Conservation (phyloP, 2,113 vertebrate species). For the Pithys albifrons region DNA sequence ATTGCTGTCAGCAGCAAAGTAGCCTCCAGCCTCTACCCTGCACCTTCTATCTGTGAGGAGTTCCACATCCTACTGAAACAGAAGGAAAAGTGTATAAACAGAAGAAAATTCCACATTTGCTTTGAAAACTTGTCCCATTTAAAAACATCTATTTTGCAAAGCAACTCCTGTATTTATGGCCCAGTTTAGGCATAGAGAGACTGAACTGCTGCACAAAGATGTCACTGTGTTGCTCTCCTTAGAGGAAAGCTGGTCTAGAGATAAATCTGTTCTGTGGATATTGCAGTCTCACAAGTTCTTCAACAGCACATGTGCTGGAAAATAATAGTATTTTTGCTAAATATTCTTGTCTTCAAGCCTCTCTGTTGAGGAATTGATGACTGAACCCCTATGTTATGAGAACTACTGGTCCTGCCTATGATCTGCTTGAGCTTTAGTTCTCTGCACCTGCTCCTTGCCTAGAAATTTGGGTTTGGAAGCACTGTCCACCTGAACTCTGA, state of each 20-base stretch:
- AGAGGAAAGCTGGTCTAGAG: not conserved
- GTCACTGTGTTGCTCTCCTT: not conserved
- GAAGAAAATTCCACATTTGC: not conserved
- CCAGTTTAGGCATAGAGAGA: not conserved
- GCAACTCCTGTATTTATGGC: not conserved
- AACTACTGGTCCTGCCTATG: not conserved
- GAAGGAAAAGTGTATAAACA: not conserved
- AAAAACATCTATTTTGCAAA: not conserved
- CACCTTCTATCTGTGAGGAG: slow-evolving; percentile 13
- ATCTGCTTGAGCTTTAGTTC: not conserved
- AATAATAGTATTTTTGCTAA: not conserved
- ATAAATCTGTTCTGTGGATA: not conserved
- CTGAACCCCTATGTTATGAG: not conserved
- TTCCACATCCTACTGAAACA: not conserved
- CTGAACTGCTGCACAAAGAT: not conserved
- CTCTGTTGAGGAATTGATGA: not conserved
- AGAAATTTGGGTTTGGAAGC: not conserved
- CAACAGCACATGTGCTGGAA: not conserved
- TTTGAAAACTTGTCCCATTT: not conserved
- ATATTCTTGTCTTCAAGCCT: not conserved
- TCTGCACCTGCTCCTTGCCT: not conserved
- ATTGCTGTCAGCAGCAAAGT: not conserved
- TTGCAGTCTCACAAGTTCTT: not conserved
- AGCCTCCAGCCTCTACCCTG: not conserved
- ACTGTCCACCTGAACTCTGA: not conserved